phyloP scores from a whole-genome alignment of 2,113 vertebrate species.

The Datnioides undecimradiatus region DNA sequence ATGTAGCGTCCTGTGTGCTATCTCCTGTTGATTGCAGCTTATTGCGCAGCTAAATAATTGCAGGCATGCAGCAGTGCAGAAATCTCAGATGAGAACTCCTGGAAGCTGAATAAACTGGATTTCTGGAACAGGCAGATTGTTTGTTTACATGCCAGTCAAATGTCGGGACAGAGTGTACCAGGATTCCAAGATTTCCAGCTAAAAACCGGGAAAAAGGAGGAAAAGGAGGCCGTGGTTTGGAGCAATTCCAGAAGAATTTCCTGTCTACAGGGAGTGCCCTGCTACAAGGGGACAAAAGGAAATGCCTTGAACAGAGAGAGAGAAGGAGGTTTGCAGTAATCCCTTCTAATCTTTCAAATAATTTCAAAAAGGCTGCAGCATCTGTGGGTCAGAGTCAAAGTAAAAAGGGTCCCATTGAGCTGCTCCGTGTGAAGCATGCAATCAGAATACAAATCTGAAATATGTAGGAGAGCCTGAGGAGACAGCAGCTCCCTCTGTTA shows the following conservation, averaged over 20 bases:
- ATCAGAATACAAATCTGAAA: constrained; percentile 20
- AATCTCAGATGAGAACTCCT: not conserved
- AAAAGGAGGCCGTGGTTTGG: constrained; percentile 61
- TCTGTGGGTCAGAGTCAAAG: not conserved
- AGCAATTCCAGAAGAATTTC: constrained; percentile 73
- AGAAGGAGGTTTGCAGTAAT: constrained; percentile 29
- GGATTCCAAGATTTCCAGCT: constrained; percentile 46
- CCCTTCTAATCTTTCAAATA: constrained; percentile 17
- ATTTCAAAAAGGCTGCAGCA: too few species aligned
- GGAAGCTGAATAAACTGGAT: constrained; percentile 20
- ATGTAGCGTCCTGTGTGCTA: not conserved
- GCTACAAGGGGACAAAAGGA: constrained; percentile 80
- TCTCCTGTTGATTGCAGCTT: constrained; percentile 3
- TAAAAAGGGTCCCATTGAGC: not conserved
- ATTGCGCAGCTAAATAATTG: constrained; percentile 1
- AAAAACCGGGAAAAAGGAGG: constrained; percentile 41
- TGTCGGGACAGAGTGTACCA: constrained; percentile 68
- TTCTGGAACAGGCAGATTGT: constrained; percentile 56
- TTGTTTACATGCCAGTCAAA: constrained; percentile 64
- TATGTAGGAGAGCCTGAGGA: not conserved
- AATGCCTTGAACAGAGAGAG: constrained; percentile 52
- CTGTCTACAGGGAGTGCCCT: constrained; percentile 89
- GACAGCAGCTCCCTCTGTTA: constrained; percentile 32
- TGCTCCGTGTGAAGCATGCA: not conserved
- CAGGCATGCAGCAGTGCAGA: not conserved